A percentile compares a stretch with the other conserved stretches of the same genome.
Conservation (phyloP, 2,797 vertebrate genomes). For the Anguilla megastoma region DNA sequence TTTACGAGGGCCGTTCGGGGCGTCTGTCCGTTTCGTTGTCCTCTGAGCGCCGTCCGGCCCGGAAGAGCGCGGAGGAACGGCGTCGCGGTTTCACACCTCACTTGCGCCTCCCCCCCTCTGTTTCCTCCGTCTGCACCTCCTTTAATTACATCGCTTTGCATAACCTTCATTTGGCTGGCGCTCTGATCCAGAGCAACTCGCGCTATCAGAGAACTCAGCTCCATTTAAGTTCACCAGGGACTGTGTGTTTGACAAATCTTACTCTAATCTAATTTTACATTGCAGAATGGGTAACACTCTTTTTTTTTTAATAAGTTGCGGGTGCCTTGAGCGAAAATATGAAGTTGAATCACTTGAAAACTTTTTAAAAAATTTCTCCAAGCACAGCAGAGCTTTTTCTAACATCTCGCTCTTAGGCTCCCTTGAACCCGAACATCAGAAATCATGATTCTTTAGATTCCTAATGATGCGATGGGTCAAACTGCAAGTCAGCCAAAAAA, state of each 20-base stretch:
- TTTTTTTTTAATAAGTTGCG: background rate
- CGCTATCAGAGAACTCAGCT: background rate
- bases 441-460: background rate
- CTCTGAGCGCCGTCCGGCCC: no score
- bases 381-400: background rate
- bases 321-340: background rate
- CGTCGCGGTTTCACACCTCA: background rate
- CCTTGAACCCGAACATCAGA: background rate
- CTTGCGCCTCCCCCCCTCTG: background rate
- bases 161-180: background rate
- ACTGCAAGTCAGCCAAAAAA: no score
- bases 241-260: background rate
- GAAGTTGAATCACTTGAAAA: background rate
- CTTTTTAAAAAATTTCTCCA: background rate
- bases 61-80: no score
- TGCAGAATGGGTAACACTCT: background rate
- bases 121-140: background rate
- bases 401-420: background rate
- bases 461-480: background rate
- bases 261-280: background rate
- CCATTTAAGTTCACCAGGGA: background rate
- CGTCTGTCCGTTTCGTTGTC: background rate
- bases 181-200: background rate
- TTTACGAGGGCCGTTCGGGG: background rate
- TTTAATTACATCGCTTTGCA: background rate